These are phyloP conservation scores for Nothoprocta perdicaria DNA, from an alignment of 2,113 vertebrate genomes.

Conservation along the genomic window DNA sequence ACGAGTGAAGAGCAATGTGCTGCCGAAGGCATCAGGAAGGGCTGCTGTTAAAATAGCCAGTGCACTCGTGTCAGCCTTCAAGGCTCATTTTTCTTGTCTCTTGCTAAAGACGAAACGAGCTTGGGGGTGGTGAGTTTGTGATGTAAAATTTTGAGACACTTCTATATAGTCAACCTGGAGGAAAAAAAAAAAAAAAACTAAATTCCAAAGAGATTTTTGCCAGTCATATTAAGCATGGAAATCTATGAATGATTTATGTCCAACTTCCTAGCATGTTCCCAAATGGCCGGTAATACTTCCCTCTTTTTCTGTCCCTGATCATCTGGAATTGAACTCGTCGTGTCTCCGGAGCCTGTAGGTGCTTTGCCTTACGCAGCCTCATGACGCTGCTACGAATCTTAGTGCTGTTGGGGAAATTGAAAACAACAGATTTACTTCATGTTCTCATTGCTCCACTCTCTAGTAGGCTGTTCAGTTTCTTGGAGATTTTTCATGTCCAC, in stretches of 20 bases:
- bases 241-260: slow-evolving; percentile 11
- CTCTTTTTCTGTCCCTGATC: slow-evolving; percentile 12
- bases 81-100: background rate
- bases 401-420: background rate
- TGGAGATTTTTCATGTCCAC: background rate
- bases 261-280: slow-evolving; percentile 9
- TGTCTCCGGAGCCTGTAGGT: background rate
- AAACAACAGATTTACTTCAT: background rate
- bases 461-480: background rate
- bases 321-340: background rate
- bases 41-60: background rate
- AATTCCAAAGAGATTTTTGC: background rate
- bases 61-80: background rate
- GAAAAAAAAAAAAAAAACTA: background rate
- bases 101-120: background rate
- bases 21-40: background rate
- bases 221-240: background rate
- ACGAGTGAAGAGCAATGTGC: background rate
- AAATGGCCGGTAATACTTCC: slow-evolving; percentile 17
- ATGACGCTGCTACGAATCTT: background rate
- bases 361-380: slow-evolving; percentile 1
- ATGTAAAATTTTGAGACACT: background rate
- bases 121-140: background rate
- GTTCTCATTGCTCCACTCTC: background rate
- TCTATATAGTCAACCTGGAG: background rate